Base-by-base conservation (phyloP, 2,888 invertebrate genomes). In the Drosophila recens region DNA sequence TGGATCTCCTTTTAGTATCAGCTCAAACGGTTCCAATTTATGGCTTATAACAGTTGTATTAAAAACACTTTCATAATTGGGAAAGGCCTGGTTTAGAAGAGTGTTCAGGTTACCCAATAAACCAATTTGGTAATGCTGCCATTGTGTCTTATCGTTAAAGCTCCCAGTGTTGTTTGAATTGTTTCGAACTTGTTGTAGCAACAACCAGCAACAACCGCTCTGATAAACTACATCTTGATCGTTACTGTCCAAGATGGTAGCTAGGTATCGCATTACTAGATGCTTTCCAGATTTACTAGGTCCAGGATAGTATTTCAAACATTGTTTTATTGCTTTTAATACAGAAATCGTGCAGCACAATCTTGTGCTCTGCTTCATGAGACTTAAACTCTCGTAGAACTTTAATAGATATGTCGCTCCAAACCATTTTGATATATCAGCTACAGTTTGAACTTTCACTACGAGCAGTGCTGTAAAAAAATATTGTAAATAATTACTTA, bases 251-350 rank as follows among this genome's bases (percentile, higher is more conserved):
- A 85, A 10, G 27, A 85, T 38, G 6, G 48, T 34, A 45, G 63
- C 6, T 48, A 85, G 62, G 6, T 57, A 61, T 8, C 51, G 54
- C n/a, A 30, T 30, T 13, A 82, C 65, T 10, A 43, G 11, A 4
- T 15, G 8, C 27, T 56, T 75, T 23, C 67, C 72, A 6, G 56
- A 42, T 65, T 80, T 85, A 54, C 80, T 78, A 1, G 65, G 67
- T 5, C 75, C 82, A n/a, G 82, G 80, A 38, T 84, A 82, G 38
- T 72, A 70, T 45, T 62, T 72, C 2, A 82, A 51, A 15, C 85
- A 85, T 52, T 56, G 45, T 8, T 72, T 54, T 3, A 82, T 15
- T 8, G 69, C 34, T 6, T 77, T 64, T 17, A 82, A 59, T 0
- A 61, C 46, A 8, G 77, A 40, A 46, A 72, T 33, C 0, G 66